phyloP scores from a whole-genome alignment of 1,140 invertebrate genomes.

The Pissodes strobi region DNA sequence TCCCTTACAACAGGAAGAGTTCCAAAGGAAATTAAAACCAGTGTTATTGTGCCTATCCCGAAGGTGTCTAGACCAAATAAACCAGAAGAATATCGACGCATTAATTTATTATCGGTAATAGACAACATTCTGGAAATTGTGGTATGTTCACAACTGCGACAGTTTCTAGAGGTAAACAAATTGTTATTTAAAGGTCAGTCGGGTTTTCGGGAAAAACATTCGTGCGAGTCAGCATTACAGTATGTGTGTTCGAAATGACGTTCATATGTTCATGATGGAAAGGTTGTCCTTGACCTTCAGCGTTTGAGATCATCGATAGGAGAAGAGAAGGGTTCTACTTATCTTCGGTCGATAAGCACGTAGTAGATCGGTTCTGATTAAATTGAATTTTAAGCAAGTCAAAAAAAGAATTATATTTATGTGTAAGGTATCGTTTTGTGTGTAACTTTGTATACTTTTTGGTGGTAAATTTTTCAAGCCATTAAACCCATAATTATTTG shows the following conservation, averaged over 20 bases:
- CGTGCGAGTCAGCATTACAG: constrained; percentile 21
- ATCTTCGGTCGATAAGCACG: too few species aligned
- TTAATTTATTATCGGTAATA: constrained; percentile 16
- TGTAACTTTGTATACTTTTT: too few species aligned
- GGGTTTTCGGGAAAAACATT: constrained; percentile 18
- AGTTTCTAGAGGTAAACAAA: constrained; percentile 8
- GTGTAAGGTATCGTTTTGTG: too few species aligned
- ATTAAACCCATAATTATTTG: too few species aligned
- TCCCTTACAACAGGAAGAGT: constrained; percentile 17
- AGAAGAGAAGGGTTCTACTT: too few species aligned
- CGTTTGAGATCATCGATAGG: constrained; percentile 14
- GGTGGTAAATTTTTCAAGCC: too few species aligned
- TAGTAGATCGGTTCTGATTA: too few species aligned
- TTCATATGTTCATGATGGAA: constrained; percentile 1
- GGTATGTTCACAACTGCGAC: constrained; percentile 1
- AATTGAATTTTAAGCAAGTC: too few species aligned
- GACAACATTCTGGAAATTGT: constrained; percentile 27
- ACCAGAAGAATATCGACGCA: constrained; percentile 18
- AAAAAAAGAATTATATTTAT: too few species aligned
- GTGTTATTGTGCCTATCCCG: constrained; percentile 23
- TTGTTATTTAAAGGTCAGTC: constrained; percentile 17
- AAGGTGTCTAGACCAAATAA: constrained; percentile 22
- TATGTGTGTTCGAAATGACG: constrained; percentile 8
- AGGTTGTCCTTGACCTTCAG: constrained; percentile 1
- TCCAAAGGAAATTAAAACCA: constrained; percentile 15